Conservation (phyloP, 2,888 invertebrate genomes). For the Syritta pipiens region DNA sequence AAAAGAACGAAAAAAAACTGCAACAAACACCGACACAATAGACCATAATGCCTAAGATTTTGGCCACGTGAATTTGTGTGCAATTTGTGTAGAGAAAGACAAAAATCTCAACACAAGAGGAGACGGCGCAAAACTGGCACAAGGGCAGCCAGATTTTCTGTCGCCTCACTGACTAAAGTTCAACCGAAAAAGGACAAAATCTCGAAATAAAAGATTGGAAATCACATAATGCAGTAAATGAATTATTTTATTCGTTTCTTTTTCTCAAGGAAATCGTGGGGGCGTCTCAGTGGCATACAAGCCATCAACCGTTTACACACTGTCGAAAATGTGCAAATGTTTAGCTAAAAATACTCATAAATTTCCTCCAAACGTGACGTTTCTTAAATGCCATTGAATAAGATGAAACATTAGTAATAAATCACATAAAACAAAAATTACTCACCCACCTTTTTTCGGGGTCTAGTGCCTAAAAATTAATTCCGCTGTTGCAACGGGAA, state of each 20-base stretch:
- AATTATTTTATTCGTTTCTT: too few relatives aligned
- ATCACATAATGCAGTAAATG: too few relatives aligned
- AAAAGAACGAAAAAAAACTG: background rate
- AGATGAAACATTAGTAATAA: background rate
- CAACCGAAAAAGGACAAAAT: constrained; percentile 20
- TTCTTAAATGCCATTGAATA: background rate
- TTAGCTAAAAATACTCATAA: constrained; percentile 12
- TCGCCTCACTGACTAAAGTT: background rate
- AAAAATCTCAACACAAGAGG: constrained; percentile 6
- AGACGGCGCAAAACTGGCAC: constrained; percentile 22
- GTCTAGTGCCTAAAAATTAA: constrained; percentile 10
- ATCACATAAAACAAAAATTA: background rate
- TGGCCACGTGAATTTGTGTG: constrained; percentile 39
- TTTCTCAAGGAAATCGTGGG: background rate
- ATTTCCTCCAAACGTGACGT: background rate
- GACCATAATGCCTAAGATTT: constrained; percentile 2
- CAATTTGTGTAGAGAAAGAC: constrained; percentile 3
- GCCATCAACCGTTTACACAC: background rate
- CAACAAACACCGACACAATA: constrained; percentile 1
- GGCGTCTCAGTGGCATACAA: background rate
- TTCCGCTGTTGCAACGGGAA: constrained; percentile 57
- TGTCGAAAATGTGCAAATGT: constrained; percentile 8
- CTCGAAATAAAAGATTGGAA: background rate
- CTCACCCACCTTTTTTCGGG: constrained; percentile 17
- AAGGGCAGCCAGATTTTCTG: constrained; percentile 47